These are phyloP conservation scores for Anarrhichthys ocellatus DNA, from an alignment of 2,113 vertebrate genomes.

Conservation along the genomic window DNA sequence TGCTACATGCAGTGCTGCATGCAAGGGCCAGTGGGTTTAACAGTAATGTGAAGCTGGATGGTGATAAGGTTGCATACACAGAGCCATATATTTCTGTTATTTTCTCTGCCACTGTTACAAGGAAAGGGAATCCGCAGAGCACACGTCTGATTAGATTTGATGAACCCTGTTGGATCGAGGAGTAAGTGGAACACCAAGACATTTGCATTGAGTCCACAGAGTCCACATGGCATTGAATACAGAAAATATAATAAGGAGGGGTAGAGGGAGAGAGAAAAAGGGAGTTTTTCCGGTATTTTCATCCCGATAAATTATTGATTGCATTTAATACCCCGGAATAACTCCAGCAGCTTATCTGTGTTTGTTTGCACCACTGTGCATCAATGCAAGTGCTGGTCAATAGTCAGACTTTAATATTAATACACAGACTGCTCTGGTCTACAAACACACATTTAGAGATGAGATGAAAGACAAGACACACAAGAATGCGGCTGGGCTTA, in stretches of 20 bases:
- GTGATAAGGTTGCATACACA: background rate
- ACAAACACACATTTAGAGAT: constrained; percentile 27
- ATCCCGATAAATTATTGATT: constrained; percentile 37
- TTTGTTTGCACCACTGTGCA: constrained; percentile 27
- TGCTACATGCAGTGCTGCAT: background rate
- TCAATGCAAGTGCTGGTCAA: constrained; percentile 24
- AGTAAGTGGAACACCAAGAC: constrained; percentile 54
- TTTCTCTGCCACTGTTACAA: constrained; percentile 29
- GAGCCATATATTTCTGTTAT: constrained; percentile 14
- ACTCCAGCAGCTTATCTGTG: constrained; percentile 10
- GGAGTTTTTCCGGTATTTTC: background rate
- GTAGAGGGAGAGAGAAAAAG: background rate
- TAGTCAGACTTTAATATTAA: constrained; percentile 35
- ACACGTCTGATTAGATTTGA: constrained; percentile 64
- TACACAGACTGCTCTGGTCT: background rate
- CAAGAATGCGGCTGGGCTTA: constrained; percentile 42
- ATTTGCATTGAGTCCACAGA: constrained; percentile 63
- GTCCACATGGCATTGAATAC: constrained; percentile 27
- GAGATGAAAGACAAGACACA: constrained; percentile 26
- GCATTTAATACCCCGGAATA: constrained; percentile 7
- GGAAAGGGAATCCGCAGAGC: constrained; percentile 26
- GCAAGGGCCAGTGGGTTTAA: constrained; percentile 2
- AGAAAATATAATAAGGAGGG: constrained; percentile 38
- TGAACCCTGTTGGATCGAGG: constrained; percentile 57
- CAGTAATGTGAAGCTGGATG: background rate